Percentiles rank a stretch among this genome's conserved stretches.
These are phyloP conservation scores for Campaea margaritaria DNA, from an alignment of 2,888 invertebrate genomes.

Conservation along the genomic window DNA sequence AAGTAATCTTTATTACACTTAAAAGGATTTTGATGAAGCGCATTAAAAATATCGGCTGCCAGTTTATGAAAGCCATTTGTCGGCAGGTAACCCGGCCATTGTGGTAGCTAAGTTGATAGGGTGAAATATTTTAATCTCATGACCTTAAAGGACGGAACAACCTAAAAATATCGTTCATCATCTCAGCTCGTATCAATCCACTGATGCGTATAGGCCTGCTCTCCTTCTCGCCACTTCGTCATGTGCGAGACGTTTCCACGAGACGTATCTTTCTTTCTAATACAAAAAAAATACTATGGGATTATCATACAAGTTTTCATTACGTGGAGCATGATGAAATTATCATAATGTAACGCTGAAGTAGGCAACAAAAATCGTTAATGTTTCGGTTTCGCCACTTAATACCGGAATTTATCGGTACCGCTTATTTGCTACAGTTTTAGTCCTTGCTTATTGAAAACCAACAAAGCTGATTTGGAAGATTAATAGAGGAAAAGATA, in stretches of 20 bases:
- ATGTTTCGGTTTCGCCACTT: too few relatives aligned
- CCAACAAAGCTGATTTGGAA: conserved; percentile 27
- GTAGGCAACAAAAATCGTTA: too few relatives aligned
- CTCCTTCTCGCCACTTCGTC: too few relatives aligned
- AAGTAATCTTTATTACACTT: conserved; percentile 50
- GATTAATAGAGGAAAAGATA: conserved; percentile 21
- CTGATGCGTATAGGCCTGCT: too few relatives aligned
- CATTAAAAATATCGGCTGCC: conserved; percentile 62
- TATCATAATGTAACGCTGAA: too few relatives aligned
- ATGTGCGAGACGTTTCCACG: too few relatives aligned
- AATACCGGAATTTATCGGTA: not conserved
- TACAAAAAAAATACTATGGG: too few relatives aligned
- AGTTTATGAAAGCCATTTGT: conserved; percentile 70
- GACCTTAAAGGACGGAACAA: conserved; percentile 36
- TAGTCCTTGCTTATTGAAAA: conserved; percentile 11
- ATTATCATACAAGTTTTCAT: too few relatives aligned
- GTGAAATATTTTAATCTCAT: conserved; percentile 51
- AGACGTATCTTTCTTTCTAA: too few relatives aligned
- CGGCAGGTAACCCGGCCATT: conserved; percentile 53
- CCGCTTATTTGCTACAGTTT: not conserved
- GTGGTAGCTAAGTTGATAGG: conserved; percentile 37
- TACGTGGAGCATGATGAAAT: too few relatives aligned
- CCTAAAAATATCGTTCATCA: conserved; percentile 1
- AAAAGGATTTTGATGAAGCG: conserved; percentile 58
- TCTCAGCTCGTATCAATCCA: too few relatives aligned